Percentiles rank a stretch among this genome's conserved stretches.
Evolutionary conservation across 2,888 invertebrate species (phyloP).

Genomic region (Callinectes sapidus): DNA sequence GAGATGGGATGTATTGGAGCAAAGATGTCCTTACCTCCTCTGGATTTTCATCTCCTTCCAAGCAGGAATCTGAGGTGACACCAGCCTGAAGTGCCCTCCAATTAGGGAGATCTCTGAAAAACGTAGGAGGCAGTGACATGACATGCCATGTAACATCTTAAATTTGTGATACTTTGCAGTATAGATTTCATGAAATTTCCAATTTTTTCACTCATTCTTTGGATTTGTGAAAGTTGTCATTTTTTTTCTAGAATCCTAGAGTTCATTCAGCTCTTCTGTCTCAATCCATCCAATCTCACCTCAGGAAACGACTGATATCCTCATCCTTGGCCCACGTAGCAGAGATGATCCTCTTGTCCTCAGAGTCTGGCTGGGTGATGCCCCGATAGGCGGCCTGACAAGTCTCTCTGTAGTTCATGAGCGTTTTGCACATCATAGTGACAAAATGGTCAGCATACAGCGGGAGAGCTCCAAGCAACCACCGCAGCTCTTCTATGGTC

Average conservation of each 20-base stretch:
- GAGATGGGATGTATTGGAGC: background rate
- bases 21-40: slow-evolving; percentile 62
- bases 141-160: background rate
- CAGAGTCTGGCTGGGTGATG: slow-evolving; percentile 86
- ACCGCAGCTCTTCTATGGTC: slow-evolving; percentile 82
- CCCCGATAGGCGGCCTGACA: slow-evolving; percentile 85
- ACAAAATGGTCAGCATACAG: slow-evolving; percentile 86
- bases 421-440: slow-evolving; percentile 83
- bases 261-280: too few relatives aligned
- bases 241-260: too few relatives aligned
- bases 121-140: background rate
- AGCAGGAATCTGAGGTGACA: slow-evolving; percentile 53
- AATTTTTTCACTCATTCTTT: too few relatives aligned
- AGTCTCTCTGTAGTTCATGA: slow-evolving; percentile 82
- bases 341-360: slow-evolving; percentile 85
- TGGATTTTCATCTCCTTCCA: slow-evolving; percentile 72
- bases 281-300: slow-evolving; percentile 77
- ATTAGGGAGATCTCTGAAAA: slow-evolving; percentile 84
- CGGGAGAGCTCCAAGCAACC: slow-evolving; percentile 84
- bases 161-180: background rate
- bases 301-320: slow-evolving; percentile 93
- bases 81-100: slow-evolving; percentile 82
- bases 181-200: too few relatives aligned
- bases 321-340: slow-evolving; percentile 95
- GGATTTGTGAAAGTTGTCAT: too few relatives aligned